Evolutionary conservation across 2,113 vertebrate species (phyloP), one percentile per base, ranked within the genome.

Genomic region (Urocynchramus pylzowi): DNA sequence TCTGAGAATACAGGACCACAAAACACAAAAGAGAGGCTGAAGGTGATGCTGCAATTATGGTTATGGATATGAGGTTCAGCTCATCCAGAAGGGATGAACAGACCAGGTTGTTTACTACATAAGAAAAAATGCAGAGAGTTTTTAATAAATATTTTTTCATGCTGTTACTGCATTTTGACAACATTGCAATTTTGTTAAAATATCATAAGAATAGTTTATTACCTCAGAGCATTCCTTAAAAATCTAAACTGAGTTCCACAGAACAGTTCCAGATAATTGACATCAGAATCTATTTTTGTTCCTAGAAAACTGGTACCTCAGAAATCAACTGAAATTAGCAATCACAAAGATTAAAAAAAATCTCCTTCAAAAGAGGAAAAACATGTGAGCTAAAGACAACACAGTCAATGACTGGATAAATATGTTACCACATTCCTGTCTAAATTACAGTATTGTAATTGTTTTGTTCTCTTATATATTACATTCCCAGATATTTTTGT

Each of bases 81-180:
- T 74, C 35, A 37, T 68, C 24, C 52, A 90, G 44, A 75, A 82
- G 16, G 31, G 44, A 87, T 85, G 61, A 94, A 92, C 83, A 95
- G 83, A 95, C 78, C 79, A 97, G 70, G 47, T 4, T 94, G 78
- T 95, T 94, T 91, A 71, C 91, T 77, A 74, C 70, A 89, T 90
- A 94, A 91, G 91, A 94, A 77, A 95, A 97, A 96, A 95, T 94
- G 71, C 77, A 95, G 89, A 86, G 94, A 93, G 89, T 89, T 96
- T 97, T 95, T 95, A 96, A 96, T 87, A 97, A 97, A 96, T 92
- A 95, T 22, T 87, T 97, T 97, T 97, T 85, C 95, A 97, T 31
- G 95, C 93, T 89, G 87, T 96, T 93, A 91, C 50, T 80, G 18
- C 28, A 88, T 90, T 92, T 80, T 77, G 63, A 90, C 49, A 93